phyloP scores from a whole-genome alignment of 2,888 invertebrate species.

The Acrocera orbiculus region DNA sequence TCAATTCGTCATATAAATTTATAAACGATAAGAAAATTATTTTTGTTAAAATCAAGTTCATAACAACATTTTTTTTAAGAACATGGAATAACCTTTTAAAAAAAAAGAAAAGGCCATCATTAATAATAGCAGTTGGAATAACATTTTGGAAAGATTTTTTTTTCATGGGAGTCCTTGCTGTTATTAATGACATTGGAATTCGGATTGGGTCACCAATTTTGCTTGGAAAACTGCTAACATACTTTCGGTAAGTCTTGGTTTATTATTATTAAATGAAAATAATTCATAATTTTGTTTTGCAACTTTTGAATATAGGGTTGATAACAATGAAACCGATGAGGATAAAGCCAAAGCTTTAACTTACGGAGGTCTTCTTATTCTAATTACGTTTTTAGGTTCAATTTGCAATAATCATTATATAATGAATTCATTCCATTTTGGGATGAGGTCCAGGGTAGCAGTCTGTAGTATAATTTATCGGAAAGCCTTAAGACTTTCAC shows the following conservation, averaged over 20 bases:
- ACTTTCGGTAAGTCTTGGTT: slow-evolving; percentile 11
- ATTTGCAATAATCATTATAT: slow-evolving; percentile 43
- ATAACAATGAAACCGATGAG: slow-evolving; percentile 2
- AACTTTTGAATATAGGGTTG: neutral
- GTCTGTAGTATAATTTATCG: slow-evolving; percentile 69
- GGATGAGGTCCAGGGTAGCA: slow-evolving; percentile 66
- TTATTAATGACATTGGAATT: slow-evolving; percentile 13
- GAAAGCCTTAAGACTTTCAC: slow-evolving; percentile 56
- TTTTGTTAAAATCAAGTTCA: neutral
- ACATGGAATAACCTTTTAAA: slow-evolving; percentile 12
- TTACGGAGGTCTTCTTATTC: slow-evolving; percentile 34
- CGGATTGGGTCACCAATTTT: slow-evolving; percentile 13
- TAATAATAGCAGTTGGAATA: slow-evolving; percentile 11
- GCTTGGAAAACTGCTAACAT: slow-evolving; percentile 12
- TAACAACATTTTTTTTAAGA: slow-evolving; percentile 8
- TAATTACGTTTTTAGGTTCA: slow-evolving; percentile 27
- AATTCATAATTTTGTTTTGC: neutral
- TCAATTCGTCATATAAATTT: no score
- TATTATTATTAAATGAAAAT: no score
- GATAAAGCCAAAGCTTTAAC: slow-evolving; percentile 33
- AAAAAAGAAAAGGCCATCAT: slow-evolving; percentile 11
- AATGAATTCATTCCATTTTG: slow-evolving; percentile 55
- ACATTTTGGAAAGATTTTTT: slow-evolving; percentile 15
- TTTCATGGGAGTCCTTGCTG: slow-evolving; percentile 9
- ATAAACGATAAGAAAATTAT: no score